phyloP scores from a whole-genome alignment of 2,113 vertebrate genomes.

The Tretioscincus oriximinensis region DNA sequence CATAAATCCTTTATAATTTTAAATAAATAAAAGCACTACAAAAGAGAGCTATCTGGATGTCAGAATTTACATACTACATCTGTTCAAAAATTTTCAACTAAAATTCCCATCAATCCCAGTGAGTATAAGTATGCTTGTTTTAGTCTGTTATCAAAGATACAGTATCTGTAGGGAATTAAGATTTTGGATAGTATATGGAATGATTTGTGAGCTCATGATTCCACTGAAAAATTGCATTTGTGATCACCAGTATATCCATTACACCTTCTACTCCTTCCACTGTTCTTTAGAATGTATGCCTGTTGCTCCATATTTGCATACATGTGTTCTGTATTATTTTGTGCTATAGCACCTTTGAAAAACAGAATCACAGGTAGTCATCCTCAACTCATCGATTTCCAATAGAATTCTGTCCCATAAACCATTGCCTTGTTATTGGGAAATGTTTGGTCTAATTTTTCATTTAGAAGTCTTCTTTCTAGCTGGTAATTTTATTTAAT shows the following conservation, averaged over 20 bases:
- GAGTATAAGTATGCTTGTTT: too few relatives aligned
- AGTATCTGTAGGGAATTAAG: too few relatives aligned
- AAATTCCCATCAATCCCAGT: too few relatives aligned
- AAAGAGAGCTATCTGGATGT: too few relatives aligned
- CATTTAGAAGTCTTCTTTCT: constrained; percentile 35
- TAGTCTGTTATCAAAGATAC: too few relatives aligned
- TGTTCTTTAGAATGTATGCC: neutral
- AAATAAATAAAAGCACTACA: neutral
- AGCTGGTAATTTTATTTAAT: constrained; percentile 29
- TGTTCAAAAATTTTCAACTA: too few relatives aligned
- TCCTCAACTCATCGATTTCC: constrained; percentile 1
- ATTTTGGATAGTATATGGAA: too few relatives aligned
- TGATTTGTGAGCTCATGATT: neutral
- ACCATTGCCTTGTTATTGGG: constrained; percentile 24
- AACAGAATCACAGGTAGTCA: constrained; percentile 14
- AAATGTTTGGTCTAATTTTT: constrained; percentile 31
- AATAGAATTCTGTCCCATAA: constrained; percentile 30
- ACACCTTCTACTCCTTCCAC: neutral
- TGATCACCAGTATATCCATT: neutral
- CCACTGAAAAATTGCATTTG: neutral
- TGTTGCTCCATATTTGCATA: constrained; percentile 19
- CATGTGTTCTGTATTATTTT: constrained; percentile 1
- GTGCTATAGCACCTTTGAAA: constrained; percentile 22
- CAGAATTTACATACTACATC: neutral
- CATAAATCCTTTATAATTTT: neutral